Evolutionary conservation across 2,888 invertebrate genomes (phyloP).

Genomic region (Caenorhabditis zanzibari): DNA sequence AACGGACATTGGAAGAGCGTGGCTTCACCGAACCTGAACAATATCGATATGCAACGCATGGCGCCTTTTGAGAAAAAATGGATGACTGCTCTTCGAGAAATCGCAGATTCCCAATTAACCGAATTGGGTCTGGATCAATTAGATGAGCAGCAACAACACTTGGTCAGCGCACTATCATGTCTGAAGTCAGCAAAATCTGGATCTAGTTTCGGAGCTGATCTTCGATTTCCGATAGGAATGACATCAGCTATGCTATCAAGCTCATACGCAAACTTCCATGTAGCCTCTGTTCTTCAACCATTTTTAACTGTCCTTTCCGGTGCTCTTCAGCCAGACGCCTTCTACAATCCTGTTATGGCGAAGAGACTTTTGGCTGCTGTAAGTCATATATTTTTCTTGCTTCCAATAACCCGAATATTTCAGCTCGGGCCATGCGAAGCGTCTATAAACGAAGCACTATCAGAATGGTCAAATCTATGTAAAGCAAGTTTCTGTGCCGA

Average conservation of each 20-base stretch:
- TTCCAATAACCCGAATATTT: too few species aligned
- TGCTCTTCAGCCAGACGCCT: conserved; percentile 36
- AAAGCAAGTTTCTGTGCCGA: conserved; percentile 63
- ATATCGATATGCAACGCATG: conserved; percentile 40
- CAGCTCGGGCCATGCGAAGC: conserved; percentile 44
- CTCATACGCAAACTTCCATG: conserved; percentile 44
- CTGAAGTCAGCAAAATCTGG: conserved; percentile 11
- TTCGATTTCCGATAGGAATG: conserved; percentile 49
- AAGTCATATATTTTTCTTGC: too few species aligned
- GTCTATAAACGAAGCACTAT: conserved; percentile 31
- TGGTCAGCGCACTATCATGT: conserved; percentile 38
- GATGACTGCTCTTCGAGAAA: conserved; percentile 54
- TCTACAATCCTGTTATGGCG: conserved; percentile 55
- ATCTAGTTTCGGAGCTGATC: background rate
- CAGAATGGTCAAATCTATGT: conserved; percentile 57
- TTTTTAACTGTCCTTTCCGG: conserved; percentile 37
- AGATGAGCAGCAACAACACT: conserved; percentile 44
- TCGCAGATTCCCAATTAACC: conserved; percentile 48
- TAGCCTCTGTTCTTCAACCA: conserved; percentile 34
- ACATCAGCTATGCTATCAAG: conserved; percentile 40
- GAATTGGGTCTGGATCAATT: conserved; percentile 30
- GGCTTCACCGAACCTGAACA: conserved; percentile 57
- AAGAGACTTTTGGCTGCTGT: conserved; percentile 48
- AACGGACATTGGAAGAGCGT: conserved; percentile 73
- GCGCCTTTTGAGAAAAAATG: conserved; percentile 42